Evolutionary conservation across 2,113 vertebrate genomes (phyloP).

Genomic region (Anoura caudifer): DNA sequence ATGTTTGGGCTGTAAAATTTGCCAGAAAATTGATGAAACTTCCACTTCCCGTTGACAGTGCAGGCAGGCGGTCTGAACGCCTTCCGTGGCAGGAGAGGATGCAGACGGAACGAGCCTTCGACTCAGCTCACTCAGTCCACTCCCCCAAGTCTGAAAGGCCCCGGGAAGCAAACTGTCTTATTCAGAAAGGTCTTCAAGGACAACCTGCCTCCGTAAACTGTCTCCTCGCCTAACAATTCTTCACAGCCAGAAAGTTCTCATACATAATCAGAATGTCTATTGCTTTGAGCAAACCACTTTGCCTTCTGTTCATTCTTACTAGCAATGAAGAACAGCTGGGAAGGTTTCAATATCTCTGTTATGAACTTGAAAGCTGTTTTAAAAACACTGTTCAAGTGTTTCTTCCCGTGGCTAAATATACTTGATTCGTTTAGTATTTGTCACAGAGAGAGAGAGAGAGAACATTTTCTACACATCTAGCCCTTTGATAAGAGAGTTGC

Average conservation of each 20-base stretch:
- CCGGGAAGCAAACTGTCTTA: neutral
- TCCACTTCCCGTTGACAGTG: neutral
- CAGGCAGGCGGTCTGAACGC: neutral
- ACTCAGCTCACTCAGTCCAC: neutral
- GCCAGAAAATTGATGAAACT: neutral
- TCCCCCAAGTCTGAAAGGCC: neutral
- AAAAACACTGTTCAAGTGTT: constrained; percentile 49
- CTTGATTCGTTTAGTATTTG: constrained; percentile 44
- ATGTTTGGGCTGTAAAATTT: neutral
- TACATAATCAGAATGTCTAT: constrained; percentile 60
- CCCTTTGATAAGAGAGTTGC: neutral
- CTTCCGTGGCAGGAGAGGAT: neutral
- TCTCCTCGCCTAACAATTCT: constrained; percentile 48
- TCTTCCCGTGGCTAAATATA: constrained; percentile 46
- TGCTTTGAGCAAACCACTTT: constrained; percentile 53
- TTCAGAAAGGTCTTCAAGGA: constrained; percentile 59
- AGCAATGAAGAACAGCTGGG: constrained; percentile 65
- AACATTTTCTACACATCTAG: neutral
- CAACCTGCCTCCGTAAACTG: constrained; percentile 3
- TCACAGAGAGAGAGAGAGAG: neutral
- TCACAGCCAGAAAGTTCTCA: constrained; percentile 58
- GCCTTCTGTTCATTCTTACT: constrained; percentile 63
- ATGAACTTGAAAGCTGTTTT: constrained; percentile 59
- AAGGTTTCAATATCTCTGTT: constrained; percentile 55
- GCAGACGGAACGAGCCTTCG: neutral